These are phyloP conservation scores for Aspidiotus rigidus DNA, from an alignment of 2,888 invertebrate species.

Conservation along the genomic window DNA sequence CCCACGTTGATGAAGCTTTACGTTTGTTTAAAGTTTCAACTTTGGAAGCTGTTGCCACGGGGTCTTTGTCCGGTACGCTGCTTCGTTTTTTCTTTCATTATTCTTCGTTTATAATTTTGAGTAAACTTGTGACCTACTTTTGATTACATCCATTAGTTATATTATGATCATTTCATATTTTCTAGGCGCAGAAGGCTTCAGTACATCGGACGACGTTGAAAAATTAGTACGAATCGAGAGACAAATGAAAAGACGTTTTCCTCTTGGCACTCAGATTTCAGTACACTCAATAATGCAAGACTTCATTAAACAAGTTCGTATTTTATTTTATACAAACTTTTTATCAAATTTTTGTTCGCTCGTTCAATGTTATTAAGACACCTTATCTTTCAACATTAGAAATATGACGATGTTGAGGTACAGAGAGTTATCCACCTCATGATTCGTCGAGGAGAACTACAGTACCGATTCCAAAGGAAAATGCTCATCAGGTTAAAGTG, in stretches of 20 bases:
- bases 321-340: background rate
- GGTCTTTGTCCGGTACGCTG: constrained; percentile 68
- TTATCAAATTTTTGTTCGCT: background rate
- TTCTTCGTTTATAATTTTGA: background rate
- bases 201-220: constrained; percentile 88
- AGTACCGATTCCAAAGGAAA: constrained; percentile 91
- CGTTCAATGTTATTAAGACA: background rate
- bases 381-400: constrained; percentile 46
- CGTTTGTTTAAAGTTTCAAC: constrained; percentile 96
- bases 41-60: constrained; percentile 87
- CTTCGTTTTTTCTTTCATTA: no score
- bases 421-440: constrained; percentile 86
- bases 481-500: constrained; percentile 61
- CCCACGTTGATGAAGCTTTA: constrained; percentile 89
- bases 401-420: constrained; percentile 78
- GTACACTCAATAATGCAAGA: constrained; percentile 80
- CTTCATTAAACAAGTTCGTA: constrained; percentile 39
- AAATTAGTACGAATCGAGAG: constrained; percentile 80
- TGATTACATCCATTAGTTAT: background rate
- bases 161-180: constrained; percentile 5
- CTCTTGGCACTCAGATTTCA: constrained; percentile 60
- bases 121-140: background rate
- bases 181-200: constrained; percentile 93
- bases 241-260: constrained; percentile 47
- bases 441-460: constrained; percentile 90